Conservation (phyloP, 1,140 invertebrate genomes). For the Leptonema lineaticorne region DNA sequence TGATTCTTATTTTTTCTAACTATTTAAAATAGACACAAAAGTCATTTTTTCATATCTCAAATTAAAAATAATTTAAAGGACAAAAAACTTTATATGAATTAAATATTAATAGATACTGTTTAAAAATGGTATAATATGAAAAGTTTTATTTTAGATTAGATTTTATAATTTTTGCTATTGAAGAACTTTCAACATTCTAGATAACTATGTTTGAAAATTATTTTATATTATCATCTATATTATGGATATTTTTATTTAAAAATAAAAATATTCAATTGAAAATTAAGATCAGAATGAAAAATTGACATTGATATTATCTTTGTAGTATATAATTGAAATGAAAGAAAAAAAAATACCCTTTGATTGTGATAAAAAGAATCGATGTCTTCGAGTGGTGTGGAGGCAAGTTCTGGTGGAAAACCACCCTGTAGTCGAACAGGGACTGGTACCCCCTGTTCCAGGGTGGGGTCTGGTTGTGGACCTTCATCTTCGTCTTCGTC, state of each 20-base stretch:
- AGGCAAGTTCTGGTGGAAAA: conserved; percentile 88
- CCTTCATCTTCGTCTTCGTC: conserved; percentile 96
- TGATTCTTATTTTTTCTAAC: too few species aligned
- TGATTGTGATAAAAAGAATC: conserved; percentile 90
- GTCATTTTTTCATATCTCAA: too few species aligned
- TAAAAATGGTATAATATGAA: too few species aligned
- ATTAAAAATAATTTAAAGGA: too few species aligned
- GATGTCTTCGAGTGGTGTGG: conserved; percentile 93
- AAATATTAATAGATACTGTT: too few species aligned
- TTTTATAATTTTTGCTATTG: neutral
- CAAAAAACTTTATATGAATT: too few species aligned
- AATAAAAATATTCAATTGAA: neutral
- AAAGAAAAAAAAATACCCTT: conserved; percentile 77
- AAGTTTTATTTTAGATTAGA: too few species aligned
- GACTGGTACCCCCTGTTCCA: conserved; percentile 89
- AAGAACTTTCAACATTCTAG: neutral
- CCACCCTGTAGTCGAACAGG: conserved; percentile 85
- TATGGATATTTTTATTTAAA: too few species aligned
- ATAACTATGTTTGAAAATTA: too few species aligned
- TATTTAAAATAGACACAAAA: too few species aligned
- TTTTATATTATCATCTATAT: too few species aligned
- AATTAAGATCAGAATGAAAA: neutral
- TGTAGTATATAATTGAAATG: neutral
- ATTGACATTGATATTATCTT: neutral
- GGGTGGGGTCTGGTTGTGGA: conserved; percentile 87